Evolutionary conservation across 2,797 vertebrate genomes (phyloP).

Genomic region (Orestias chungarensis): DNA sequence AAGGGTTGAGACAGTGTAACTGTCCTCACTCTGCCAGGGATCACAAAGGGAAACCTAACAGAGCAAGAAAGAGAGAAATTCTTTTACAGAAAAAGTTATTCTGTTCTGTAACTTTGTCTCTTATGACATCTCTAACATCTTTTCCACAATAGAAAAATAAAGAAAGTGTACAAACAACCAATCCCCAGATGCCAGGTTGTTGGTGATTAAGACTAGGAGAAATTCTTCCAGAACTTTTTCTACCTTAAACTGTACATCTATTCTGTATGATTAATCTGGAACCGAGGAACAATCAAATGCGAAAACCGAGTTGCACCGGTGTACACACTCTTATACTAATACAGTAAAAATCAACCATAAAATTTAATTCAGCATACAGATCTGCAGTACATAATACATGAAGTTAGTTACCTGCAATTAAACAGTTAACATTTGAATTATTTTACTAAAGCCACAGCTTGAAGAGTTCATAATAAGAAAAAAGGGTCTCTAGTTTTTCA

Average conservation of each 20-base stretch:
- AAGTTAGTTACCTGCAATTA: background rate
- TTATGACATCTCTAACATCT: constrained; percentile 1
- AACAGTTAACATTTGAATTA: background rate
- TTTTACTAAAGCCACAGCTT: background rate
- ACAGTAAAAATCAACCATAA: background rate
- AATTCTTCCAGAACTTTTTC: background rate
- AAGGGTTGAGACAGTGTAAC: constrained; percentile 66
- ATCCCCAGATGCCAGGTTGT: background rate
- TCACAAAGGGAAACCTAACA: constrained; percentile 57
- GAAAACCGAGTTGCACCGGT: background rate
- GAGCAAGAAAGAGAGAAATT: constrained; percentile 40
- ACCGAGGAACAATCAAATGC: background rate
- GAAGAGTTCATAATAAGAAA: no score
- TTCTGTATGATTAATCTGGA: background rate
- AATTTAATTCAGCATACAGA: no score
- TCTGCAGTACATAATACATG: background rate
- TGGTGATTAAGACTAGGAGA: background rate
- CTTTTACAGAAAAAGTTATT: constrained; percentile 28
- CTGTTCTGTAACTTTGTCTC: constrained; percentile 7
- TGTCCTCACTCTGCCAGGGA: constrained; percentile 41
- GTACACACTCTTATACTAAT: background rate
- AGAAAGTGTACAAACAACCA: background rate
- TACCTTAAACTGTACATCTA: background rate
- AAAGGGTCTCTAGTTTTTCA: no score
- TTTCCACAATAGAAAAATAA: background rate